Evolutionary conservation across 2,888 invertebrate genomes (phyloP).

Genomic region (Petrophora chlorosata): DNA sequence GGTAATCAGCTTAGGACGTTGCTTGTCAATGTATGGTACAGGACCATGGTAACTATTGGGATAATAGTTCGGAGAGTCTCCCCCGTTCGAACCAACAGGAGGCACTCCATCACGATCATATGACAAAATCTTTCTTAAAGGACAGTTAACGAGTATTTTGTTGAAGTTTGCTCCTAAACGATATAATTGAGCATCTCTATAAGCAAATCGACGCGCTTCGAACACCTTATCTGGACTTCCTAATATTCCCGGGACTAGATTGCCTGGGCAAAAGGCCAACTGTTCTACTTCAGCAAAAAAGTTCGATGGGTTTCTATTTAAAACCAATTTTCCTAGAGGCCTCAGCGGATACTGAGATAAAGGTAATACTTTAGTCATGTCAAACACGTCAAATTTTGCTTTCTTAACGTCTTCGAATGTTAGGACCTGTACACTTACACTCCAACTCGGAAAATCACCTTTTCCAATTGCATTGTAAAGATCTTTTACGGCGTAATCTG

Average conservation of each 20-base stretch:
- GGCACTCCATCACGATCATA: constrained; percentile 93
- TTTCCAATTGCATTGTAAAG: constrained; percentile 92
- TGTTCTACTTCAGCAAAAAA: constrained; percentile 96
- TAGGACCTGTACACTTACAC: constrained; percentile 91
- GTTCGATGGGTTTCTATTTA: constrained; percentile 93
- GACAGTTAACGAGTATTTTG: constrained; percentile 96
- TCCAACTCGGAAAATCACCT: constrained; percentile 89
- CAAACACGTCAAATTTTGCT: constrained; percentile 93
- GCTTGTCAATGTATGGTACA: constrained; percentile 83
- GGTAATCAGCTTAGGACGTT: constrained; percentile 74
- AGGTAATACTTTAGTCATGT: constrained; percentile 94
- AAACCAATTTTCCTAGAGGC: constrained; percentile 90
- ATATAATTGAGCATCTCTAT: constrained; percentile 93
- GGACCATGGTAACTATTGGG: constrained; percentile 96
- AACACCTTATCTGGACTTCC: constrained; percentile 95
- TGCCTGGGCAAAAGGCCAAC: constrained; percentile 92
- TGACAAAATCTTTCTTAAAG: constrained; percentile 86
- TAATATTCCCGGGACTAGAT: constrained; percentile 94
- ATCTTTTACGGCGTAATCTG: constrained; percentile 94
- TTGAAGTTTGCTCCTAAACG: no score
- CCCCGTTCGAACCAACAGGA: constrained; percentile 88
- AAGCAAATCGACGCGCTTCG: constrained; percentile 90
- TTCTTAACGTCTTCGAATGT: constrained; percentile 90
- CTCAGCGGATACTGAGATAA: constrained; percentile 89
- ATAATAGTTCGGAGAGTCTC: constrained; percentile 93